These are phyloP conservation scores for Podilymbus podiceps DNA, from an alignment of 2,113 vertebrate genomes.

Conservation along the genomic window DNA sequence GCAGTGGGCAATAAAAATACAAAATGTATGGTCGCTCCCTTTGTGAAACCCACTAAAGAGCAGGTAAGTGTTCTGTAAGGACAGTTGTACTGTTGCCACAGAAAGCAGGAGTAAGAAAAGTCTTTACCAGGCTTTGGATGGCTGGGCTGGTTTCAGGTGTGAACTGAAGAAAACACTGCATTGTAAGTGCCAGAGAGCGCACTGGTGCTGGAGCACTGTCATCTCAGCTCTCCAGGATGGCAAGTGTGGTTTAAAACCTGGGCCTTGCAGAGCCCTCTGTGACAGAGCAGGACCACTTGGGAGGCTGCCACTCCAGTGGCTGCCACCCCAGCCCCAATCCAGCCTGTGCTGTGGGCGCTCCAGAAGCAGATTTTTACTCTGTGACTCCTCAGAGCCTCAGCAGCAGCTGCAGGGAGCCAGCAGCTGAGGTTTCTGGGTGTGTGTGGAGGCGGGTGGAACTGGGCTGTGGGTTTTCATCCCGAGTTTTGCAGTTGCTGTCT, in stretches of 20 bases:
- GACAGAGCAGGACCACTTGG: neutral
- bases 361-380: neutral
- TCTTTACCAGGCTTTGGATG: neutral
- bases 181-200: neutral
- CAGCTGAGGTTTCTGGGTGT: constrained; percentile 26
- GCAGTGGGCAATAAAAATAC: neutral
- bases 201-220: neutral
- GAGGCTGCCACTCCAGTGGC: neutral
- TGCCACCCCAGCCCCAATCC: neutral
- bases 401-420: constrained; percentile 12
- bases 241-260: neutral
- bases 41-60: neutral
- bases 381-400: neutral
- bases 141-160: neutral
- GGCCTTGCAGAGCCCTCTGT: neutral
- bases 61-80: neutral
- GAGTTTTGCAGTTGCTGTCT: constrained; percentile 13
- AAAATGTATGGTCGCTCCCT: neutral
- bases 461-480: neutral
- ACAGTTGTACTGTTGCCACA: neutral
- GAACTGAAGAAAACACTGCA: neutral
- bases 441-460: neutral
- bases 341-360: neutral
- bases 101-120: neutral
- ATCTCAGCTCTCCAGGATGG: neutral